These are phyloP conservation scores for Aphelenchoides besseyi DNA, from an alignment of 1,140 invertebrate species.

Conservation along the genomic window DNA sequence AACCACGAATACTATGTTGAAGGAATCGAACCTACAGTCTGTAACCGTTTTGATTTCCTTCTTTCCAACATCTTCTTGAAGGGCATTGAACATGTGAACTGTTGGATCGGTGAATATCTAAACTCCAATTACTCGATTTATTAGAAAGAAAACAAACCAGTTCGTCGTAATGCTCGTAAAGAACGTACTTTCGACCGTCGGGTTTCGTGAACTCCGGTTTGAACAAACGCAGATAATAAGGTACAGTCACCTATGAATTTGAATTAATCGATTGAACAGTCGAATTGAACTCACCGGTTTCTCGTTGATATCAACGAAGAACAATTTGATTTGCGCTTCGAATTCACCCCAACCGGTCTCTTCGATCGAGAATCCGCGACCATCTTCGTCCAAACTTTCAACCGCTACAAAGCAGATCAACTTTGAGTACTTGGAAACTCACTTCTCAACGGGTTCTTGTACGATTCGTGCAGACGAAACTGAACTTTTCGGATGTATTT, in stretches of 20 bases:
- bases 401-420: conserved; percentile 20
- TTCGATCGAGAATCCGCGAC: conserved; percentile 92
- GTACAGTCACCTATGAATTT: conserved; percentile 78
- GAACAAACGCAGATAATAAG: conserved; percentile 91
- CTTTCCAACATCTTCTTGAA: conserved; percentile 63
- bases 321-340: conserved; percentile 96
- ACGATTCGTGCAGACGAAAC: conserved; percentile 96
- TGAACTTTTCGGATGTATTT: conserved; percentile 67
- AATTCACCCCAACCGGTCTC: conserved; percentile 99
- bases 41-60: conserved; percentile 28
- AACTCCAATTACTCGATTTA: conserved; percentile 32
- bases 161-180: conserved; percentile 86
- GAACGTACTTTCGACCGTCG: conserved; percentile 74
- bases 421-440: conserved; percentile 24
- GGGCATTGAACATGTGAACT: conserved; percentile 81
- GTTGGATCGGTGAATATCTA: conserved; percentile 86
- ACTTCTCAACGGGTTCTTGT: conserved; percentile 82
- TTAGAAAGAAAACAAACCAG: conserved; percentile 68
- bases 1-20: conserved; percentile 22
- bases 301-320: conserved; percentile 94
- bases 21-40: conserved; percentile 45
- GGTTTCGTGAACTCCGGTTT: conserved; percentile 67
- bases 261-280: neutral
- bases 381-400: conserved; percentile 71
- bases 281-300: conserved; percentile 72